These are phyloP conservation scores for Crocodylus rhombifer DNA, from an alignment of 2,797 vertebrate species.

Conservation along the genomic window DNA sequence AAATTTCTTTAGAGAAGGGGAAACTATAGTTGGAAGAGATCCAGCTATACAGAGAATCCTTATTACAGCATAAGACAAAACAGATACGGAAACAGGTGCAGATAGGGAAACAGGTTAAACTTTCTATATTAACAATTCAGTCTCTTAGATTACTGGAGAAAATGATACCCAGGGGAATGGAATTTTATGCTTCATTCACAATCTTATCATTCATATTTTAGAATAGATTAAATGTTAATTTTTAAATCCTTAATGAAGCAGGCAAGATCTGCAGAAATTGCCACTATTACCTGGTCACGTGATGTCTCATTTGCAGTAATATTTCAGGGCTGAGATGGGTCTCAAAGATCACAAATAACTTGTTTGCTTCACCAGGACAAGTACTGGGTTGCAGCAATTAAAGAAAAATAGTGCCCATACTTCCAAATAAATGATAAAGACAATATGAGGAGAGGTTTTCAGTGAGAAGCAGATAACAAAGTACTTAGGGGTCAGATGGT, in stretches of 20 bases:
- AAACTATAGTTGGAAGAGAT: background rate
- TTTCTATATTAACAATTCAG: conserved; percentile 17
- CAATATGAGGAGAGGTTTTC: no score
- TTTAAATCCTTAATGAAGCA: conserved; percentile 9
- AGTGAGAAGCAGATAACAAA: no score
- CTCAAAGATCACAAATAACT: conserved; percentile 26
- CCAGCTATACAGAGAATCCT: background rate
- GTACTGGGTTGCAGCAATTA: background rate
- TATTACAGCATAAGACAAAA: conserved; percentile 29
- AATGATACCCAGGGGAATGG: conserved; percentile 35
- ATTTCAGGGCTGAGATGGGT: background rate
- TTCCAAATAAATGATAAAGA: no score
- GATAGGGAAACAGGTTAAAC: background rate
- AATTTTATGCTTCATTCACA: conserved; percentile 43
- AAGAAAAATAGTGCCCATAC: no score
- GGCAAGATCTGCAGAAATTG: conserved; percentile 17
- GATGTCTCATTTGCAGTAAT: background rate
- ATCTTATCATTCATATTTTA: conserved; percentile 17
- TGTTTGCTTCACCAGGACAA: conserved; percentile 19
- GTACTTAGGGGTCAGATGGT: background rate
- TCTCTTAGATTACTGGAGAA: conserved; percentile 35
- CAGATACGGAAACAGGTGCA: conserved; percentile 24
- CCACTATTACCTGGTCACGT: background rate
- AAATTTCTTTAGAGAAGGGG: conserved; percentile 22
- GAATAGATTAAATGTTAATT: conserved; percentile 38